Evolutionary conservation across 1,140 invertebrate species (phyloP), one percentile per base, ranked within the genome.

Genomic region (Pseudomyrmex cubaensis): DNA sequence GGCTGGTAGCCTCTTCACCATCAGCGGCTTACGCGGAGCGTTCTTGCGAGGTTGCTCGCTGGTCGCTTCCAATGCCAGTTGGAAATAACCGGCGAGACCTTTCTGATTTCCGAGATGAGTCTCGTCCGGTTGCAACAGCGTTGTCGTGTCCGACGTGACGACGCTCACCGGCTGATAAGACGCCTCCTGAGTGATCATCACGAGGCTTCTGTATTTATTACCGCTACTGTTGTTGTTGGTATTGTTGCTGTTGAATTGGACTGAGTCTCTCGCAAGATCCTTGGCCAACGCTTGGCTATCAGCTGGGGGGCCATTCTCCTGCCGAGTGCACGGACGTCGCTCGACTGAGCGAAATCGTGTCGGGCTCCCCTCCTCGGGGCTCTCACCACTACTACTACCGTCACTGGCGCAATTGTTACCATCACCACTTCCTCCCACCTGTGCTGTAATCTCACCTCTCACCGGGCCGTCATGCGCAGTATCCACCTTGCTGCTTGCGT

Each of bases 181-280:
- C 8, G 96, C 85, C 54, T 89, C 96, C 93, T 97, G 96, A 86
- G 96, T 98, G 93, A 98, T 98, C 97, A 97, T 97, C 93, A 98
- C 97, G 94, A 97, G 95, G 94, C 97, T 98, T 88, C 96, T 97
- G 92, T 97, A 98, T 90, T 96, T 97, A 93, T 91, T 95, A 86
- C 80, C 69, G 15, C 62, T 78, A 56, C 44, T 62, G 25, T 83
- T 76, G 35, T 35, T 54, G 1, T 63, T 20, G 67, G 62, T 56
- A 22, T 5, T 48, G 35, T 50, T 66, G 62, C 50, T 46, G 62
- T 63, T 17, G 54, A 80, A 76, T n/a, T 72, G 78, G 17, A 52
- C 62, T 67, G 74, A 15, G 83, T 89, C 85, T 83, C 52, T 85
- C 57, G 62, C 54, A 20, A 86, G 78, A 70, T 91, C 85, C 70